Percentiles rank a stretch among this genome's conserved stretches.
phyloP scores from a whole-genome alignment of 2,797 vertebrate species.

The Galagoides demidoff region DNA sequence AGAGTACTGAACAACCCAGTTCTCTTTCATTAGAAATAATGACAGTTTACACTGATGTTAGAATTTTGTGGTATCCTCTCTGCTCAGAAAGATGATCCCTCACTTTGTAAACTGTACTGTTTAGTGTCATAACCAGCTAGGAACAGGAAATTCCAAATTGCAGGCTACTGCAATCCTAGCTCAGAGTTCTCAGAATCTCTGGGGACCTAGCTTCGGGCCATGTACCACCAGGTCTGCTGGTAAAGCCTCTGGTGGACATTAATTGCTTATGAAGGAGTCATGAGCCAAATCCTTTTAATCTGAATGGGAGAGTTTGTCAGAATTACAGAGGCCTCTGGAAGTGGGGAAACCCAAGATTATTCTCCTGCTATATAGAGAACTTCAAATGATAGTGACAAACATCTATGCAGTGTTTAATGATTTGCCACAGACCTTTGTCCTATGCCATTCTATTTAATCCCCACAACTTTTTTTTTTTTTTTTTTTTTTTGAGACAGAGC shows the following conservation, averaged over 20 bases:
- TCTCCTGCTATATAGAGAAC: neutral
- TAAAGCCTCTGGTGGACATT: neutral
- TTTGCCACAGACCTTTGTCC: neutral
- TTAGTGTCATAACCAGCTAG: slow-evolving; percentile 1
- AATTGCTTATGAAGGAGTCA: neutral
- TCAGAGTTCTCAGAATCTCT: neutral
- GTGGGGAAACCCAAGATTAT: neutral
- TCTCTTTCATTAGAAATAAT: slow-evolving; percentile 4
- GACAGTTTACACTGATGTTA: neutral
- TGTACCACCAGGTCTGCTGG: neutral
- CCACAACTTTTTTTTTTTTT: neutral
- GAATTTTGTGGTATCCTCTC: slow-evolving; percentile 24
- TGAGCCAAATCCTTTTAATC: neutral
- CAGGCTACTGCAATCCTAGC: neutral
- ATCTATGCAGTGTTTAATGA: neutral
- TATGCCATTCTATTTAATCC: neutral
- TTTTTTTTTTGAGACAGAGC: no score
- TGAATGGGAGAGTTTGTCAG: neutral
- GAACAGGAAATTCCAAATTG: slow-evolving; percentile 4
- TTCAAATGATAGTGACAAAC: neutral
- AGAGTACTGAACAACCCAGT: neutral
- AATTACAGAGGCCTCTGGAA: neutral
- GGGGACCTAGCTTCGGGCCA: neutral
- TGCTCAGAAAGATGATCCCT: neutral
- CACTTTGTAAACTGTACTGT: neutral